These are phyloP conservation scores for Typhlichthys subterraneus DNA, from an alignment of 2,797 vertebrate genomes.

Conservation along the genomic window DNA sequence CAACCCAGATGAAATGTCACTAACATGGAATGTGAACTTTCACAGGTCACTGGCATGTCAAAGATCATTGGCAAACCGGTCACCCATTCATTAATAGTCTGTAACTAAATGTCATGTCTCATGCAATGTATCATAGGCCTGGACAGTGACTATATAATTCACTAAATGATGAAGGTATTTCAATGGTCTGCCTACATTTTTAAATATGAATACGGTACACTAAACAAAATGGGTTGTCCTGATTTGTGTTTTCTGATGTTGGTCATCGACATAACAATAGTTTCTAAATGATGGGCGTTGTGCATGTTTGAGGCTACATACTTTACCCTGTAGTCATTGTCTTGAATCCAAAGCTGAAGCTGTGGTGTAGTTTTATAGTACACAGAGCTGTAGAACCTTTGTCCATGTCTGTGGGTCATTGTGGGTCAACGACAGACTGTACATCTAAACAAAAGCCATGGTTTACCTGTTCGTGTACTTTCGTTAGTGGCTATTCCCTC, in stretches of 20 bases:
- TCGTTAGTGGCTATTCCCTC: no score
- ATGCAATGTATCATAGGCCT: not conserved
- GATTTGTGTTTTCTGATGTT: not conserved
- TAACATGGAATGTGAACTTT: not conserved
- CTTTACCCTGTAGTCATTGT: no score
- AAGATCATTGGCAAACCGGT: not conserved
- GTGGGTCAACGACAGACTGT: no score
- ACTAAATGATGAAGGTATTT: not conserved
- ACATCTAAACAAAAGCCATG: no score
- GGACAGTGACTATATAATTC: conserved; percentile 19
- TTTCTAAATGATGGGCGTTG: no score
- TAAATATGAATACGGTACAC: conserved; percentile 1
- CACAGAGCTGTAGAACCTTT: no score
- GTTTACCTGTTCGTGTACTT: no score
- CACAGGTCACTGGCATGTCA: not conserved
- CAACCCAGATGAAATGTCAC: not conserved
- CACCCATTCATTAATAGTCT: not conserved
- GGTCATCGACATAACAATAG: no score
- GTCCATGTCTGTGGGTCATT: no score
- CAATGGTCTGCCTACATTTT: conserved; percentile 3
- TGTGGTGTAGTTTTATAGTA: no score
- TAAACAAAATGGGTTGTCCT: conserved; percentile 9
- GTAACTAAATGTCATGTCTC: not conserved
- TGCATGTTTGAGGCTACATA: no score
- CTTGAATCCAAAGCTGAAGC: no score